A percentile compares a stretch with the other conserved stretches of the same genome.
Conservation (phyloP, 2,113 vertebrate species). For the Anoplopoma fimbria region DNA sequence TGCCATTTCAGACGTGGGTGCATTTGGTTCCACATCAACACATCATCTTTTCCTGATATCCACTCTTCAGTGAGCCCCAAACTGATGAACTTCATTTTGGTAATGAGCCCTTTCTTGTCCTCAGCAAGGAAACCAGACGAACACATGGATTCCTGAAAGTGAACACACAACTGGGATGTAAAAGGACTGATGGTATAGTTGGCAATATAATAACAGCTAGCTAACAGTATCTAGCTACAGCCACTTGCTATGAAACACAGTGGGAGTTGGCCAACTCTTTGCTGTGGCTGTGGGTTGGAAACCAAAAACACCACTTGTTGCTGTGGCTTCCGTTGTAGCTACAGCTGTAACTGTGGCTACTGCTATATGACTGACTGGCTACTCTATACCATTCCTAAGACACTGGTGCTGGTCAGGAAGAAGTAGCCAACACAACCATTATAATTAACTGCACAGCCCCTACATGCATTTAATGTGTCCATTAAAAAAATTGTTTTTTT, state of each 20-base stretch:
- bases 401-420: not conserved
- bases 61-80: not conserved
- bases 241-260: not conserved
- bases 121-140: not conserved
- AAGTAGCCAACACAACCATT: not conserved
- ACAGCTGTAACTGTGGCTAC: not conserved
- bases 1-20: not conserved
- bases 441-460: not conserved
- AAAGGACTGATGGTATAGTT: not conserved
- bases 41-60: not conserved
- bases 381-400: not conserved
- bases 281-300: not conserved
- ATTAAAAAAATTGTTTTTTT: not conserved
- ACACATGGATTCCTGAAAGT: slow-evolving; percentile 19
- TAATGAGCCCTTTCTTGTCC: not conserved
- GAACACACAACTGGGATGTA: not conserved
- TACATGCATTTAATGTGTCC: not conserved
- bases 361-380: not conserved
- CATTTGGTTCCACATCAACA: not conserved
- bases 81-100: not conserved
- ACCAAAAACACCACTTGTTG: not conserved
- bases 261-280: not conserved
- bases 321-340: not conserved
- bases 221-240: not conserved
- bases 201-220: not conserved